phyloP scores from a whole-genome alignment of 1,140 invertebrate species.

The Apis mellifera region DNA sequence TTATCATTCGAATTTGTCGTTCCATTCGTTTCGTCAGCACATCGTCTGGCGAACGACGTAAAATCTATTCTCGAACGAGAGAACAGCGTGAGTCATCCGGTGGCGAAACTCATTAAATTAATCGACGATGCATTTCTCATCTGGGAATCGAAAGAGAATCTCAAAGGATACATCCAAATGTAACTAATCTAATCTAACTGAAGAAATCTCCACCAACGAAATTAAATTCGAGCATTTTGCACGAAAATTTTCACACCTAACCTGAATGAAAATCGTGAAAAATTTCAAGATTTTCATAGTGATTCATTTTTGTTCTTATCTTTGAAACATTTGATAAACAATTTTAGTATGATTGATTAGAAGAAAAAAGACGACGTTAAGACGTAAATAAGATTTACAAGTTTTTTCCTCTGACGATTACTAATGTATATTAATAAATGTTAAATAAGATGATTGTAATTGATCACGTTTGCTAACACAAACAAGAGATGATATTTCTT shows the following conservation, averaged over 20 bases:
- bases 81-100: no score
- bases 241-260: neutral
- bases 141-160: neutral
- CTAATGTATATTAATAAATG: neutral
- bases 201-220: neutral
- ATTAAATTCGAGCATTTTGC: neutral
- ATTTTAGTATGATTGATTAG: no score
- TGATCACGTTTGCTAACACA: neutral
- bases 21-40: neutral
- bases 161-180: neutral
- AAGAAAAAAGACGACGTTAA: no score
- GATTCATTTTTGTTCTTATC: neutral
- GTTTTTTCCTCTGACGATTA: neutral
- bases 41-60: neutral
- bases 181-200: neutral
- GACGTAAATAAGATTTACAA: neutral
- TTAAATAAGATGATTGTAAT: neutral
- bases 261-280: neutral
- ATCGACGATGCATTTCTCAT: neutral
- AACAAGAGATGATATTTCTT: no score
- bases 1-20: neutral
- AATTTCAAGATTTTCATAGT: neutral
- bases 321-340: no score
- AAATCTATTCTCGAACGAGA: neutral
- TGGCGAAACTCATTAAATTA: slow-evolving; percentile 6